Evolutionary conservation across 1,140 invertebrate species (phyloP).

Genomic region (Nasonia longicornis): DNA sequence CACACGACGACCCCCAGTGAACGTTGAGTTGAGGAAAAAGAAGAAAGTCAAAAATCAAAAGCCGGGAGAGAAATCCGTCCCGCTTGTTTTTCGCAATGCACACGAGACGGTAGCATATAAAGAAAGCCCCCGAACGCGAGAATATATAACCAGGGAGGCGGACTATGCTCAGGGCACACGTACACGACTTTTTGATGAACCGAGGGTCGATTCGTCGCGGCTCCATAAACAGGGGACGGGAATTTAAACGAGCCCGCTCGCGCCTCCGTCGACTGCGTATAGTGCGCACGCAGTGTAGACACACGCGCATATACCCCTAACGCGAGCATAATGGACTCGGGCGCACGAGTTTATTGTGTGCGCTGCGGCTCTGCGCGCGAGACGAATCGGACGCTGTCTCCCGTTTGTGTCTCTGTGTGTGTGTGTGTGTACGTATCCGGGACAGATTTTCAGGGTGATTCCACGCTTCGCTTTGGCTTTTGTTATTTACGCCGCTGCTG

Average conservation of each 20-base stretch:
- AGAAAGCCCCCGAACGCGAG: not conserved
- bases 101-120: not conserved
- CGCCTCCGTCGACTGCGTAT: not conserved
- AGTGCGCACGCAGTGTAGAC: not conserved
- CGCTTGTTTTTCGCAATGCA: conserved; percentile 28
- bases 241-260: not conserved
- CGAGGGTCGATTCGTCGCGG: conserved; percentile 25
- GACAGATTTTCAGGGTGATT: conserved; percentile 8
- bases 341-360: not conserved
- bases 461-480: conserved; percentile 17
- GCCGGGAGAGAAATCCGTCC: not conserved
- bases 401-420: not conserved
- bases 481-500: not conserved
- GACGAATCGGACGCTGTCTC: not conserved
- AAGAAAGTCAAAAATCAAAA: not conserved
- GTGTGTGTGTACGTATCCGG: not conserved
- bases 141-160: not conserved
- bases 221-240: conserved; percentile 8
- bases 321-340: conserved; percentile 17
- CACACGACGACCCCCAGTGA: not conserved
- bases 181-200: conserved; percentile 34
- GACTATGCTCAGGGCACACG: too few species aligned
- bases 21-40: not conserved
- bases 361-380: not conserved
- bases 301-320: not conserved